Percentiles rank a stretch among this genome's conserved stretches.
Evolutionary conservation across 2,797 vertebrate genomes (phyloP).

Genomic region (Ctenochaetus hawaiiensis): DNA sequence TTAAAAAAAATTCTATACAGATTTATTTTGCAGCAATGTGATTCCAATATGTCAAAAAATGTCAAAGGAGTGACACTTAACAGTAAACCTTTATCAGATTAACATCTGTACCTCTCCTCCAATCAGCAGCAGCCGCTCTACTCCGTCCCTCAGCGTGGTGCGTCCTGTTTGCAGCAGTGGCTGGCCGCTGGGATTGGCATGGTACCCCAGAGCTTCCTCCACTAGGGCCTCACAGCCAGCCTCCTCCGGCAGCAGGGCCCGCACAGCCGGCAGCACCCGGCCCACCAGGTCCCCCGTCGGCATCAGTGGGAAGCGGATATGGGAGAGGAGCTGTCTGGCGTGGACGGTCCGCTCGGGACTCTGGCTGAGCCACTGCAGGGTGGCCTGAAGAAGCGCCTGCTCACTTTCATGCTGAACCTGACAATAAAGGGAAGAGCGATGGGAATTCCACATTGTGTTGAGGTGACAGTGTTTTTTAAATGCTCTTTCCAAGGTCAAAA

Average conservation of each 20-base stretch:
- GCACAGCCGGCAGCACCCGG: constrained; percentile 87
- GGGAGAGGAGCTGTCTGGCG: constrained; percentile 88
- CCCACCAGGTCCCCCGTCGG: constrained; percentile 87
- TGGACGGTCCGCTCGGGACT: constrained; percentile 85
- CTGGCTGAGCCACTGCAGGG: constrained; percentile 93
- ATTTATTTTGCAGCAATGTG: no score
- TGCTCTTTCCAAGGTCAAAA: background rate
- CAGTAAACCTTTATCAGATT: background rate
- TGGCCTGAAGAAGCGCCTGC: constrained; percentile 89
- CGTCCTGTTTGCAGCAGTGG: constrained; percentile 90
- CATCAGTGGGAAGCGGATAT: constrained; percentile 93
- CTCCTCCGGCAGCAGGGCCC: constrained; percentile 88
- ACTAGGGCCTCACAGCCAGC: constrained; percentile 88
- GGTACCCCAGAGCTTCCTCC: constrained; percentile 92
- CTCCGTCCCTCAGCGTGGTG: constrained; percentile 85
- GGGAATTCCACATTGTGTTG: background rate
- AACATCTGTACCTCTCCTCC: constrained; percentile 88
- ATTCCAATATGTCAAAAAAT: no score
- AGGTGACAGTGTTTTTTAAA: background rate
- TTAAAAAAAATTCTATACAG: no score
- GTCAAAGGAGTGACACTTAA: no score
- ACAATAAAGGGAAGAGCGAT: background rate
- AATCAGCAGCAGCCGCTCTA: constrained; percentile 91
- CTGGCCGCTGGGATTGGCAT: constrained; percentile 87
- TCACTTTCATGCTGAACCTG: constrained; percentile 92